A percentile compares a stretch with the other conserved stretches of the same genome.
Evolutionary conservation across 2,888 invertebrate species (phyloP).

Genomic region (Acleris holmiana): DNA sequence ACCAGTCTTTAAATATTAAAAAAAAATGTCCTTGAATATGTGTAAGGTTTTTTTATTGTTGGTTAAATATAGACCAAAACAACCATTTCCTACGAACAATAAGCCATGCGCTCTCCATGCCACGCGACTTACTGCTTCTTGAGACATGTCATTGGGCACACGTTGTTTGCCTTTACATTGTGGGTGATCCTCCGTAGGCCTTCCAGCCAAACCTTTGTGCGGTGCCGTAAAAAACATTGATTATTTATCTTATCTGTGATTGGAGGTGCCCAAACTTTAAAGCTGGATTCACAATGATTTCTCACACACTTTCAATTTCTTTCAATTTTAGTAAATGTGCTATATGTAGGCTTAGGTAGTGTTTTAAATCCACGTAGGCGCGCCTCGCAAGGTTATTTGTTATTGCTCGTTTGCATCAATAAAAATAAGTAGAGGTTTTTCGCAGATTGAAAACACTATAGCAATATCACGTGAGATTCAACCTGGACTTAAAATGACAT

Average conservation of each 20-base stretch:
- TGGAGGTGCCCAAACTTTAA: not conserved
- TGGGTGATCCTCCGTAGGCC: conserved; percentile 97
- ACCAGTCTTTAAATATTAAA: not conserved
- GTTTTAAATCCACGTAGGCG: too few species aligned
- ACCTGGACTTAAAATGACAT: too few species aligned
- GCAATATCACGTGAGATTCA: too few species aligned
- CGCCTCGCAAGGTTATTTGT: too few species aligned
- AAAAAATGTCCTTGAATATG: not conserved
- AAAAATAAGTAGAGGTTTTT: too few species aligned
- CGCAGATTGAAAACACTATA: too few species aligned
- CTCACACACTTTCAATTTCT: too few species aligned
- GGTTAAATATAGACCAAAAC: conserved; percentile 8
- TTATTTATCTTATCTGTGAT: conserved; percentile 11
- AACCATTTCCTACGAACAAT: conserved; percentile 17
- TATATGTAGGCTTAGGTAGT: too few species aligned
- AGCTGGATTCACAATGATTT: not conserved
- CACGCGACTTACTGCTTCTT: conserved; percentile 97
- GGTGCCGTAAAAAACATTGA: conserved; percentile 17
- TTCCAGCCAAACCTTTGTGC: conserved; percentile 95
- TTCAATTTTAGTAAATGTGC: too few species aligned
- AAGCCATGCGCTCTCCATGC: conserved; percentile 36
- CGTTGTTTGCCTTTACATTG: conserved; percentile 99
- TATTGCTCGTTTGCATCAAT: too few species aligned
- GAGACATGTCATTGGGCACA: conserved; percentile 99
- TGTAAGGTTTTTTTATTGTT: not conserved